Base-by-base conservation (phyloP, 2,888 invertebrate genomes). In the Erynnis tages region DNA sequence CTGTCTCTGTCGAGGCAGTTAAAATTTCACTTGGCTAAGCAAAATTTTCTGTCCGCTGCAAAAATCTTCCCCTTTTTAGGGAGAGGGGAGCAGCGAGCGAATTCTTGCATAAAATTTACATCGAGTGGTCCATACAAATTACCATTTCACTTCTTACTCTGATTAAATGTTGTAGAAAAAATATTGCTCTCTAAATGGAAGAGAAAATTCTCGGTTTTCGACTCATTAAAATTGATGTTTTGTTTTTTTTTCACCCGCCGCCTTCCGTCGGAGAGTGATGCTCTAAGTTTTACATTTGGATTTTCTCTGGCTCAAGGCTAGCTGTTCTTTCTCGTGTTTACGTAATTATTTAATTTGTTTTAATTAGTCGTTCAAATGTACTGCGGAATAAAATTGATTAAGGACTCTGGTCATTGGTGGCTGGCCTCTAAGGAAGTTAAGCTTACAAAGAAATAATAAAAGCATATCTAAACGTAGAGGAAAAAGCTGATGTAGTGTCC, bases 131-230 rank as follows among this genome's bases (percentile, higher is more conserved):
- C 85, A 88, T 86, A 89, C 87, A 88, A 88, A 89, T 89, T 87
- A 87, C 85, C 87, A 87, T 88, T 87, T 83, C 85, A 81, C 84
- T 83, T 85, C 86, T 87, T 86, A 82, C 85, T 85, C 85, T 88
- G 88, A 89, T 89, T 89, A 88, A 88, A 89, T 87, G 88, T 87
- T 86, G 82, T 86, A 89, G 88, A 89, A 89, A 88, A 89, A 87
- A 87, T 87, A 87, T 87, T 87, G 87, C 82, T 79, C 76, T 79
- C 82, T 73, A 85, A 88, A 87, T 85, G 85, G 82, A 79, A 80
- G 76, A 81, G 87, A 85, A 87, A 83, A 84, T 85, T 81, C 79
- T 81, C 76, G 83, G 83, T 84, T 87, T 86, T 83, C 73, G 80
- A 83, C 81, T 86, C 85, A 85, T 86, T 85, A 86, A 85, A 85